These are phyloP conservation scores for Aspidiotus rigidus DNA, from an alignment of 2,888 invertebrate genomes.

Conservation along the genomic window DNA sequence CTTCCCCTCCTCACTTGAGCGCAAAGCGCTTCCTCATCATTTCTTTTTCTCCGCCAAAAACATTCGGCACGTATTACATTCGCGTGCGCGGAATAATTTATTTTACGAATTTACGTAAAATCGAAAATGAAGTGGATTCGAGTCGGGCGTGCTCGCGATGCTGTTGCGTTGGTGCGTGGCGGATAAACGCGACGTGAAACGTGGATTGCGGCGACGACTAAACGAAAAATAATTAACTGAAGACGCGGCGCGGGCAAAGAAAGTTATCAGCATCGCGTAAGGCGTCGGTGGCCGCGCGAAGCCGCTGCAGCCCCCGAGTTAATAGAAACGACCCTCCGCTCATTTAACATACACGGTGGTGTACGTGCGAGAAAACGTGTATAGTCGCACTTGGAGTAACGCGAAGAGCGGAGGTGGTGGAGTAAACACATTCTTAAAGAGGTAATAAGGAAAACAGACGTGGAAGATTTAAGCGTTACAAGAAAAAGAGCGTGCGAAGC, in stretches of 20 bases:
- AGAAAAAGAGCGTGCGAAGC: slow-evolving; percentile 7
- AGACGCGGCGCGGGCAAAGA: slow-evolving; percentile 6
- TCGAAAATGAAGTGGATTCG: no score
- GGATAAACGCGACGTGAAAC: slow-evolving; percentile 3
- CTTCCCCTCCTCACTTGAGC: no score
- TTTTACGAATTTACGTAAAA: no score
- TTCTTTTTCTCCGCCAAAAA: no score
- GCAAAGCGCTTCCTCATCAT: no score
- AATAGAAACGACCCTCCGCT: slow-evolving; percentile 20
- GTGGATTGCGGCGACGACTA: slow-evolving; percentile 5
- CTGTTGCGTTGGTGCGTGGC: background rate
- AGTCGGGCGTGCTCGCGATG: no score
- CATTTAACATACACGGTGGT: slow-evolving; percentile 8
- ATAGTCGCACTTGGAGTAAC: background rate
- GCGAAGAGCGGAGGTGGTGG: background rate
- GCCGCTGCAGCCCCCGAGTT: background rate
- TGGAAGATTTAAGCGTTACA: slow-evolving; percentile 18
- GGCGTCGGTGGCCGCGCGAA: background rate
- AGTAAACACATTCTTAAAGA: slow-evolving; percentile 24
- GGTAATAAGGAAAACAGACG: slow-evolving; percentile 29
- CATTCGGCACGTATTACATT: no score
- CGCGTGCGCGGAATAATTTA: no score
- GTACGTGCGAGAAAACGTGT: slow-evolving; percentile 2
- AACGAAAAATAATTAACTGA: slow-evolving; percentile 25
- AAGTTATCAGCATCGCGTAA: background rate